These are phyloP conservation scores for Pyxicephalus adspersus DNA, from an alignment of 2,113 vertebrate species.

Conservation along the genomic window DNA sequence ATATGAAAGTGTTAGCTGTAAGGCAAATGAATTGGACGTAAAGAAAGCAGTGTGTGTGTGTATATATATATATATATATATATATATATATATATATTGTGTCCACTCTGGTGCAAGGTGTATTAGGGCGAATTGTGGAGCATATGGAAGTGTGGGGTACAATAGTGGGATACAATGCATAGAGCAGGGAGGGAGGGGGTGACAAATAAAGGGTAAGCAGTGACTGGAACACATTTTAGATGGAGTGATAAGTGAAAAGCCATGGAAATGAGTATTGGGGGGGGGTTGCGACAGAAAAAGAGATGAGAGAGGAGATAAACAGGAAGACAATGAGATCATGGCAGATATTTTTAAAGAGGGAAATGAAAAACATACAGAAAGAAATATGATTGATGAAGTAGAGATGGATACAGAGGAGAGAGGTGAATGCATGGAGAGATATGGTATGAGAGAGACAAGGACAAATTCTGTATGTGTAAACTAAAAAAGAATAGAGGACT, in stretches of 20 bases:
- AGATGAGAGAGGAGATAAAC: background rate
- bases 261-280: background rate
- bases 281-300: background rate
- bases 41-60: too few relatives aligned
- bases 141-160: background rate
- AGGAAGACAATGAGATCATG: slow-evolving; percentile 19
- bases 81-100: background rate
- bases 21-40: too few relatives aligned
- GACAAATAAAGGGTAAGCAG: background rate
- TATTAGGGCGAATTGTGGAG: too few relatives aligned
- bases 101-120: background rate
- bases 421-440: background rate
- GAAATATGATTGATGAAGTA: background rate
- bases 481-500: too few relatives aligned
- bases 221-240: background rate
- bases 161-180: background rate
- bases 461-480: background rate
- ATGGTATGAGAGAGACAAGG: background rate
- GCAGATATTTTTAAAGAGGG: background rate
- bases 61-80: too few relatives aligned
- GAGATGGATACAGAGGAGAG: slow-evolving; percentile 5
- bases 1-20: too few relatives aligned
- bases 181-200: background rate
- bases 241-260: slow-evolving; percentile 10
- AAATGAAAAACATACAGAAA: background rate